Evolutionary conservation across 2,113 vertebrate species (phyloP), one percentile per base, ranked within the genome.

Genomic region (Pteronura brasiliensis): DNA sequence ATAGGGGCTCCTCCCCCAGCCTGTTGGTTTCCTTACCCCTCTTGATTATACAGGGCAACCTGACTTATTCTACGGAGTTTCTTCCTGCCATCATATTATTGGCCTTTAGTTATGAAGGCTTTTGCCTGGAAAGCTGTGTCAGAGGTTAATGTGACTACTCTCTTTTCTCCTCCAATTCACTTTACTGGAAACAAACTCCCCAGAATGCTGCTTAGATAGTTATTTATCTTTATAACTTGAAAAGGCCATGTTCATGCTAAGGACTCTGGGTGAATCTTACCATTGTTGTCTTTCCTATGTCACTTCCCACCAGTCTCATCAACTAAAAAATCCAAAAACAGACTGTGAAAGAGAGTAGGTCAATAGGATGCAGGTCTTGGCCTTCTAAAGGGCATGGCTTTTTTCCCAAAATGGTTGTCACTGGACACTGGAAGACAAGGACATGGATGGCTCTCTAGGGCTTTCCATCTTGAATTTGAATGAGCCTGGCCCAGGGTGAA

Each of bases 131-230:
- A 71, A 81, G 44, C 52, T 42, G 0, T 96, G 77, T 90, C 95
- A 96, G 87, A 95, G 72, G 96, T 97, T 98, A 96, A 97, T 96
- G 84, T 79, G 61, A 82, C 96, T 95, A 69, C 85, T 93, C 95
- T 93, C 83, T 88, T 42, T 77, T 63, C 90, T 95, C 61, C 36
- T 93, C 86, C 61, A 47, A 97, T 84, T 97, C 96, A 97, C 67
- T 96, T 97, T 96, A 97, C 89, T 96, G 88, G 95, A 97, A 97
- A 87, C 79, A 97, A 97, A 97, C 93, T 98, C 89, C 86, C 89
- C 72, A 92, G 84, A 97, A 82, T 36, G 20, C 27, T 80, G 12
- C 69, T 97, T 81, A 82, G 39, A 86, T 67, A 85, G 81, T 95
- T 98, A 96, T 96, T 98, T 96, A 82, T 93, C 94, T 77, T 81